Conservation (phyloP, 2,888 invertebrate species). For the Acanthococcus lagerstroemiae region DNA sequence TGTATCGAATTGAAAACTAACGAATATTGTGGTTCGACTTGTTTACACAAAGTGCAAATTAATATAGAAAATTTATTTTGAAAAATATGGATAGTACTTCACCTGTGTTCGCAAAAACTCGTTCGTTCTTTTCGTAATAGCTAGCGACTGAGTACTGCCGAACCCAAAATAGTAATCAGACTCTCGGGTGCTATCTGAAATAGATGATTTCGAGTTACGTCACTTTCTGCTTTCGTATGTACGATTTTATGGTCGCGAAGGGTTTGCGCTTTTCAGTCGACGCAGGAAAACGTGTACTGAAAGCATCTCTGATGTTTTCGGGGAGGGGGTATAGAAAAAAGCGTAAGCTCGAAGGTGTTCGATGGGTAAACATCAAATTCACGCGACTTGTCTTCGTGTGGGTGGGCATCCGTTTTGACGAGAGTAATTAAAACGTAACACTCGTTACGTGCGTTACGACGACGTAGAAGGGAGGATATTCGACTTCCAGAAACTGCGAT, state of each 20-base stretch:
- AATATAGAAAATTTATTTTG: not conserved
- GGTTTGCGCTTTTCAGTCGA: not conserved
- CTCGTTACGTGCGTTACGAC: too few species aligned
- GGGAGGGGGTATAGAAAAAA: too few species aligned
- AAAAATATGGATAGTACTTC: constrained; percentile 7
- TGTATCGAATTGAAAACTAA: constrained; percentile 1
- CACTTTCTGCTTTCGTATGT: constrained; percentile 12
- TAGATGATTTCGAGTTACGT: constrained; percentile 22
- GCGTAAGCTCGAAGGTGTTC: too few species aligned
- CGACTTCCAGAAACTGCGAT: too few species aligned
- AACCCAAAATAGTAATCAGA: constrained; percentile 17
- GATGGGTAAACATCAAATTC: too few species aligned
- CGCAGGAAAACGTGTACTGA: not conserved
- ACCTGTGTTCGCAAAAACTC: constrained; percentile 18
- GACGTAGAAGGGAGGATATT: too few species aligned
- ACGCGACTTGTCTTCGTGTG: too few species aligned
- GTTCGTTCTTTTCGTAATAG: constrained; percentile 25
- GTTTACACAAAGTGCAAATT: not conserved
- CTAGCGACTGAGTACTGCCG: constrained; percentile 14
- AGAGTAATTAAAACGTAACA: too few species aligned
- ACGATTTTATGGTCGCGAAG: not conserved
- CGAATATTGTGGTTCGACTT: too few species aligned
- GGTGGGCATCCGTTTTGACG: too few species aligned
- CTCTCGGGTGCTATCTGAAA: constrained; percentile 12
- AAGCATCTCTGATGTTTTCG: too few species aligned